Conservation (phyloP, 2,797 vertebrate species). For the Malacoraja senta region DNA sequence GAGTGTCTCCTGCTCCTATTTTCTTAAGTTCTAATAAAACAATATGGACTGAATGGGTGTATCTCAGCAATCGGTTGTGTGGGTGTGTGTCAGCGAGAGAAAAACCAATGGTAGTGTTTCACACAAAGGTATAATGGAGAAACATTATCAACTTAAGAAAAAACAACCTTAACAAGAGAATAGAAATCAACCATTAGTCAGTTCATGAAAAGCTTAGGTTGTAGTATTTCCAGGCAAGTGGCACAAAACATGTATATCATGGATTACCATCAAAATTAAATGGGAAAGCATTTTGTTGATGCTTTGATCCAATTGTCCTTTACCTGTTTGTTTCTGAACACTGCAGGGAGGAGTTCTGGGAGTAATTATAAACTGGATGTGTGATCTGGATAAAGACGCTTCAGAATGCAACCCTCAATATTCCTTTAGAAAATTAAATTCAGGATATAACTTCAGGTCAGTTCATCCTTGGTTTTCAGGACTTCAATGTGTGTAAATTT, state of each 20-base stretch:
- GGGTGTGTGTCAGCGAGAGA: too few species aligned
- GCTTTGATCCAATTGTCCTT: background rate
- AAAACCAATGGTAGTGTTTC: too few species aligned
- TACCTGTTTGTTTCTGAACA: constrained; percentile 6
- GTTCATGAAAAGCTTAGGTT: too few species aligned
- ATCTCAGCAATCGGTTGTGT: too few species aligned
- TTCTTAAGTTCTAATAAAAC: too few species aligned
- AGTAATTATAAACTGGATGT: constrained; percentile 82
- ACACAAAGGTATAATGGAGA: too few species aligned
- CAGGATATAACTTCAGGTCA: constrained; percentile 74
- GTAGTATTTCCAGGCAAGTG: background rate
- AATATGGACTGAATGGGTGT: too few species aligned
- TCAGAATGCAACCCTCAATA: constrained; percentile 69
- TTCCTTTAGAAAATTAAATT: constrained; percentile 73
- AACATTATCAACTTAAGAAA: too few species aligned
- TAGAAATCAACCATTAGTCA: too few species aligned
- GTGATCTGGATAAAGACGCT: constrained; percentile 68
- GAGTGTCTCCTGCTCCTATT: too few species aligned
- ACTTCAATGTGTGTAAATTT: background rate
- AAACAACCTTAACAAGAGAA: too few species aligned
- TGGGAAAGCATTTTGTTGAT: background rate
- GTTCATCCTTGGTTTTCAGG: background rate
- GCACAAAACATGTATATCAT: background rate
- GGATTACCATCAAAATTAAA: background rate
- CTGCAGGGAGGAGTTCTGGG: constrained; percentile 75